Base-by-base conservation (phyloP, 2,888 invertebrate genomes). In the Lycia hirtaria region DNA sequence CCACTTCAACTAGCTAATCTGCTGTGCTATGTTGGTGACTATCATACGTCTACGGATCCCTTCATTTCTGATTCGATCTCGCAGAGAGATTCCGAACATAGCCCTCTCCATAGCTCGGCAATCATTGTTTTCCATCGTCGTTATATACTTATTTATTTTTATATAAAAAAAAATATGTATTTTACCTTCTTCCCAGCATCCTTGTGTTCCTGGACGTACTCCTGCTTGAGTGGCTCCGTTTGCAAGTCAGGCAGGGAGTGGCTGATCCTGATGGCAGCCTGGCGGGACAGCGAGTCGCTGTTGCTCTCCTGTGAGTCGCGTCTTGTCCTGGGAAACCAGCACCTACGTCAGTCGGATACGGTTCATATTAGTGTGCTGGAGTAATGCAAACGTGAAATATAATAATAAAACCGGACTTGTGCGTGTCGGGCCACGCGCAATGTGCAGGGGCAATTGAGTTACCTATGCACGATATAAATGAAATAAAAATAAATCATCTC, bases 211-310 rank as follows among this genome's bases (percentile, higher is more conserved):
- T 95, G 95, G 0, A 95, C 94, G 67, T 94, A 95, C 74, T 94
- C 94, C 67, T 93, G 94, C 69, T 94, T 94, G 69, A 94, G 76
- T 0, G 94, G 95, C 66, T 95, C 95, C 0, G 94, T 94, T 72
- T 95, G 95, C 43, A 96, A 92, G 71, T 96, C 96, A 0, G 96
- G 96, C 17, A 96, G 82, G 0, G 96, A 96, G 78, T 95, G 95
- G 70, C 95, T 95, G 81, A 96, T 96, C 51, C 95, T 93, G 57
- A 96, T 95, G 3, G 95, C 94, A 0, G 95, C 93, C 72, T 95
- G 95, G 5, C 94, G 93, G 0, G 94, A 93, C 32, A 93, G 85
- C 1, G 93, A 93, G 66, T 93, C 93, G 60, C 92, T 93, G 68
- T 90, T 89, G 62, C 92, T 93, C 53, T 92, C 92, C 57, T 93